Evolutionary conservation across 2,113 vertebrate genomes (phyloP), one percentile per base, ranked within the genome.

Genomic region (Pagrus major): DNA sequence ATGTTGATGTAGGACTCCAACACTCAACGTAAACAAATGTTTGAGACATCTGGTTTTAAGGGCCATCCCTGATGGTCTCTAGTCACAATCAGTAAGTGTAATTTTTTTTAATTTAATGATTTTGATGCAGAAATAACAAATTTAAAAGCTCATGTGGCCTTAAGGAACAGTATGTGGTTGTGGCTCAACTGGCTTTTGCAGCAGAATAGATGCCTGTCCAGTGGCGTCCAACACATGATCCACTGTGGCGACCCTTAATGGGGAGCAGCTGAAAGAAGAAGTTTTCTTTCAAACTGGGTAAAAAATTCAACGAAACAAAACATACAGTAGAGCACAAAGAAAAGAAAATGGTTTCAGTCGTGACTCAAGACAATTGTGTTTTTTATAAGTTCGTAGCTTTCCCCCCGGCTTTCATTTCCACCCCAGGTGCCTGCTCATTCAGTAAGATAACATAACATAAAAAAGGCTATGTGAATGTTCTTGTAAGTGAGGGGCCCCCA

Each of bases 361-460:
- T n/a, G n/a, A n/a, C n/a, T n/a, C n/a, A 3, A 3, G 18, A 20
- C 16, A 20, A 0, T 3, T 18, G 27, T 56, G 9, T 9, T 55
- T 9, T 52, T 52, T 5, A 31, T 18, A 18, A 29, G 16, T 56
- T 20, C 54, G 27, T 9, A 8, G 9, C 27, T 27, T 29, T 23
- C n/a, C 14, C 35, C 4, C 18, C 44, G 39, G 11, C 44, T 41
- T 44, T 55, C 35, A 35, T 59, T 63, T 23, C 63, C 11, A 37
- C 29, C 21, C 5, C 15, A 7, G 73, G 21, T 59, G 58, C 60
- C 35, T 66, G 56, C 7, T 51, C n/a, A 65, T 51, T 69, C 46
- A 47, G 6, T 27, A 18, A 74, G 63, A 80, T 42, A 42, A 42
- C 41, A 66, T 12, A 23, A 64, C 61, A 64, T 72, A 41, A 80